These are phyloP conservation scores for Halotydeus destructor DNA, from an alignment of 1,140 invertebrate genomes.

Conservation along the genomic window DNA sequence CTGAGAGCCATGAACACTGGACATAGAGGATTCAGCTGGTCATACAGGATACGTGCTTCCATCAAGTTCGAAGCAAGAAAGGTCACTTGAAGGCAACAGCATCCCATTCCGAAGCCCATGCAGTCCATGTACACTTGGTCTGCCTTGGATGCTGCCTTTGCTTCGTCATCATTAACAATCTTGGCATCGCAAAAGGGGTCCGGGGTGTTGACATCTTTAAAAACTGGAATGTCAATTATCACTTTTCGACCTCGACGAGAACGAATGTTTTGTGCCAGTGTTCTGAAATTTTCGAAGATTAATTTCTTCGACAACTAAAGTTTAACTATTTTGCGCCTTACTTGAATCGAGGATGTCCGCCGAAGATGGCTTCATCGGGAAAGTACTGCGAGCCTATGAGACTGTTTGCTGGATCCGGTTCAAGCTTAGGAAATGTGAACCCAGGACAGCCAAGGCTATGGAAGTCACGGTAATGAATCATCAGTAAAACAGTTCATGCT, in stretches of 20 bases:
- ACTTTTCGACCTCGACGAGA: constrained; percentile 78
- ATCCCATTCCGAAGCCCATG: constrained; percentile 99
- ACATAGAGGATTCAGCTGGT: constrained; percentile 87
- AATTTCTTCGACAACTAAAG: constrained; percentile 5
- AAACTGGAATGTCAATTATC: constrained; percentile 85
- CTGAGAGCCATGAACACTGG: constrained; percentile 91
- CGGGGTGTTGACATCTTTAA: constrained; percentile 57
- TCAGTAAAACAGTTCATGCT: constrained; percentile 13
- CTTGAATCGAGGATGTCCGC: constrained; percentile 75
- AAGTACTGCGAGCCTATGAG: constrained; percentile 75
- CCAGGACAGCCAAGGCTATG: constrained; percentile 56
- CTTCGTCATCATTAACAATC: constrained; percentile 34
- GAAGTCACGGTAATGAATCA: background rate
- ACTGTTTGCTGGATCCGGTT: constrained; percentile 44
- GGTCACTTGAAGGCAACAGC: constrained; percentile 85
- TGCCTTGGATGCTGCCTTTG: constrained; percentile 37
- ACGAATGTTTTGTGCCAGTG: constrained; percentile 78
- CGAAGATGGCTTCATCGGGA: constrained; percentile 80
- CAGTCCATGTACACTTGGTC: constrained; percentile 92
- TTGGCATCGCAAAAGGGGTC: constrained; percentile 52
- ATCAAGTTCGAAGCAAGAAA: constrained; percentile 91
- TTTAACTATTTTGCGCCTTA: constrained; percentile 13
- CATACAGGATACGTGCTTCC: constrained; percentile 86
- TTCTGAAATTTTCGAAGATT: constrained; percentile 36
- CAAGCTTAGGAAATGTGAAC: constrained; percentile 60